Evolutionary conservation across 2,888 invertebrate species (phyloP), one percentile per base, ranked within the genome.

Genomic region (Himalopsyche tibetana): DNA sequence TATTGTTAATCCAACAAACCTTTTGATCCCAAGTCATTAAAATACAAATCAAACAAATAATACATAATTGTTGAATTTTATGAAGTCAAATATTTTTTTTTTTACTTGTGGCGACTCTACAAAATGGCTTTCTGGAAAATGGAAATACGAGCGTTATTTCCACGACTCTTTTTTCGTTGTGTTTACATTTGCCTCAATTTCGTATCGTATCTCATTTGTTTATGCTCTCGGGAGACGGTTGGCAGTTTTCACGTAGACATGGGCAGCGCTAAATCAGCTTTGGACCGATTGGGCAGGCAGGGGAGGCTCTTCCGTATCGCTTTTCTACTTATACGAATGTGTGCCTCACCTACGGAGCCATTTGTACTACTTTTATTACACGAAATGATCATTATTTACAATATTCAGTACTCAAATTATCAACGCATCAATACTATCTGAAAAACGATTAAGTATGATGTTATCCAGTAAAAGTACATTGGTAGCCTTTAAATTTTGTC

Each of bases 151-250:
- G 84, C 87, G 87, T 87, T 86, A 87, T 87, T 87, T 87, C 84
- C 87, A 85, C 87, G 86, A 82, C 84, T 87, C 83, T 83, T 87
- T 88, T 87, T 84, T 87, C 85, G 86, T 83, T 85, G 88, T 88
- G 87, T 88, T 88, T 87, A 88, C 87, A 88, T 88, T 88, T 87
- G 88, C 87, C 87, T 88, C 88, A 88, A 88, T 88, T 88, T 87
- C 88, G 88, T 87, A 88, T 88, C 88, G 88, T 88, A 88, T 88
- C 88, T 88, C 88, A 88, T 88, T 88, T 88, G 88, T 87, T 87
- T 87, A 87, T 88, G 87, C 88, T 88, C 88, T 88, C 87, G 87
- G 86, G 88, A 88, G 88, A 87, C 85, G 87, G 87, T 87, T 88
- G 88, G 88, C 88, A 88, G 88, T 88, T 88, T 88, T 87, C 88